Base-by-base conservation (phyloP, 2,113 vertebrate species). In the Drymodes brunneopygia region DNA sequence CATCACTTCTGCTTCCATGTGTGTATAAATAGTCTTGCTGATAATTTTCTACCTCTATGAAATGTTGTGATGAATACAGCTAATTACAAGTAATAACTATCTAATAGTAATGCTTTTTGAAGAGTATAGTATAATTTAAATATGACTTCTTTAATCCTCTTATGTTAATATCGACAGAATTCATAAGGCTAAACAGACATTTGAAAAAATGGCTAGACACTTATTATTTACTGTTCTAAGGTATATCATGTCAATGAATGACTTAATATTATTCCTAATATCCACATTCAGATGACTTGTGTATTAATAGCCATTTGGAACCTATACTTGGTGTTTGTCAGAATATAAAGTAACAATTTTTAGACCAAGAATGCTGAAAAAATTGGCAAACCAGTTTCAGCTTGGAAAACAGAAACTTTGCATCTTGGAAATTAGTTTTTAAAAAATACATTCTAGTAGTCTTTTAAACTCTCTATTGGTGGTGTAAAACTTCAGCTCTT, bases 1-100 rank as follows among this genome's bases (percentile, higher is more conserved):
- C 36, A 79, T 87, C 21, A 65, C 12, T 70, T 94, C 62, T 71
- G 18, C 81, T 96, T 94, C 91, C 33, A 74, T 22, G 13, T 65
- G 9, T 92, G 12, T 90, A 36, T 85, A 51, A 75, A 66, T 69
- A 40, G 20, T 38, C 66, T 60, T 87, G 31, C 20, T 81, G 81
- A 44, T 91, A 1, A 1, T 40, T 91, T 50, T 25, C 23, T 65
- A 27, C 36, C 18, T 88, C 35, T 70, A 1, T 35, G 42, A 91
- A 75, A 38, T 53, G 19, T 62, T 92, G n/a, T 40, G 81, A 75
- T 80, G 74, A 90, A 90, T 88, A 19, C 33, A 82, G 62, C 16
- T 92, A 89, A 92, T 92, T 89, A 69, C 45, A 87, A 89, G 54
- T 75, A 87, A 69, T 77, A 91, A 61, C 81, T 77, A 69, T 31